Evolutionary conservation across 2,797 vertebrate genomes (phyloP), one percentile per base, ranked within the genome.

Genomic region (Sardinella longiceps): DNA sequence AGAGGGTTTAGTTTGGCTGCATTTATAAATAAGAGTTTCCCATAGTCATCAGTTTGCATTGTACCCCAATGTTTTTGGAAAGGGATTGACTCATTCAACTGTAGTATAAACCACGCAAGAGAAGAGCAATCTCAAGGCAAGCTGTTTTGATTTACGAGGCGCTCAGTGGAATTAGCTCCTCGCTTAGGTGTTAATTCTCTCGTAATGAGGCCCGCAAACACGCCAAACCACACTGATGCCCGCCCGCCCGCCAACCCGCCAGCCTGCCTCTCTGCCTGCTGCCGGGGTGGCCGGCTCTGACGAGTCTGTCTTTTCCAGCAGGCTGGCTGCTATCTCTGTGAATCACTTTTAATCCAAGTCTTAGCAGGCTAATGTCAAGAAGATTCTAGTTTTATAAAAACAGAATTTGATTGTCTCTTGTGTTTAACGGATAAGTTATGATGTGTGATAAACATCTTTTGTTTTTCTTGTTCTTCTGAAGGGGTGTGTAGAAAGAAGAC

Each of bases 81-180:
- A 33, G 14, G 30, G 28, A 37, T 70, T 14, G 63, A 15, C 28
- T 70, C n/a, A n/a, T n/a, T n/a, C n/a, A n/a, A n/a, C n/a, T n/a
- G n/a, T n/a, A n/a, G 5, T 66, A 70, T 70, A 30, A 70, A 37
- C 33, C 28, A 37, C 11, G 63, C 63, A 30, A n/a, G n/a, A n/a
- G n/a, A n/a, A n/a, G 63, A 30, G 28, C 30, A 28, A 15, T 30
- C 12, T 37, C 33, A 14, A 58, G 43, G 37, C 85, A 66, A 83
- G 28, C 37, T 84, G 87, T 87, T 83, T 80, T 87, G 70, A 88
- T 88, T 88, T 81, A 84, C 87, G 80, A 70, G 63, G 33, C 63
- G 80, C 46, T 83, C 50, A 80, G 89, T 84, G 28, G 74, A 56
- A 87, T 83, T 87, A 56, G 37, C 43, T 80, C 84, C 80, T 58